Evolutionary conservation across 2,797 vertebrate species (phyloP).

Genomic region (Microtus californicus): DNA sequence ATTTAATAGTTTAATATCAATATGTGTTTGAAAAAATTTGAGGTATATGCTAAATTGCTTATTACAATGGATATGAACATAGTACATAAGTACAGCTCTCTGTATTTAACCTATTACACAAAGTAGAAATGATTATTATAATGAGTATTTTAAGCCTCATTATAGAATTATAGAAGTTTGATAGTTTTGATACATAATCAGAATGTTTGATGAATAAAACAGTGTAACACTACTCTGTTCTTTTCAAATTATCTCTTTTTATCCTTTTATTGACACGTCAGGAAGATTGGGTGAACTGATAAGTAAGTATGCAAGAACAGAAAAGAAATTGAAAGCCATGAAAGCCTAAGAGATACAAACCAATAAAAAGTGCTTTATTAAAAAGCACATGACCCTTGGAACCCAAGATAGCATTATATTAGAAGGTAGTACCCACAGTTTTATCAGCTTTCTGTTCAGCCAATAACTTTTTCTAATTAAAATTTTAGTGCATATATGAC

Average conservation of each 20-base stretch:
- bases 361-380: background rate
- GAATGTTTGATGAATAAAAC: constrained; percentile 1
- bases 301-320: background rate
- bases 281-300: background rate
- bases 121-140: background rate
- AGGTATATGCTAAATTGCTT: background rate
- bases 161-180: background rate
- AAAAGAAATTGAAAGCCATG: background rate
- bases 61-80: background rate
- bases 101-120: background rate
- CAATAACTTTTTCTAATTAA: background rate
- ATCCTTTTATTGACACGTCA: background rate
- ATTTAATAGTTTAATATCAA: background rate
- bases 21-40: background rate
- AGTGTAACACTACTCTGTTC: background rate
- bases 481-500: background rate
- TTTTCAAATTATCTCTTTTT: background rate
- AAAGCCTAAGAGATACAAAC: background rate
- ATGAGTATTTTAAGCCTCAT: background rate
- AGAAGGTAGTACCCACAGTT: background rate
- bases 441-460: background rate
- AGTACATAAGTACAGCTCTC: background rate
- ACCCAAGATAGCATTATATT: background rate
- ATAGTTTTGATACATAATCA: background rate
- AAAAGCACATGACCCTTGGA: background rate